A percentile compares a stretch with the other conserved stretches of the same genome.
These are phyloP conservation scores for Cinclus mexicanus DNA, from an alignment of 2,113 vertebrate genomes.

Conservation along the genomic window DNA sequence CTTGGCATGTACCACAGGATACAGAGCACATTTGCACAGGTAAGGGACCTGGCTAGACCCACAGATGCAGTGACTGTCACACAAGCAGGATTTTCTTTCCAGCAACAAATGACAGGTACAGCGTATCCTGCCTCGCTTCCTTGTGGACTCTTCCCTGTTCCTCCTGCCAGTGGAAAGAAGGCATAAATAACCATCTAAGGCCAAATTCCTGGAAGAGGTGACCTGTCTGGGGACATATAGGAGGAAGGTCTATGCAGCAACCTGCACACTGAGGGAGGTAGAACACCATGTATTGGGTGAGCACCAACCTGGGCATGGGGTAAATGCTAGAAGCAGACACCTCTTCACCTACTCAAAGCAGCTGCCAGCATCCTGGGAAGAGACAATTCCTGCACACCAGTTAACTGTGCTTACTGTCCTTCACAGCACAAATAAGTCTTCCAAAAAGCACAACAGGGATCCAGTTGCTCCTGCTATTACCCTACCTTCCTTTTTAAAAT, in stretches of 20 bases:
- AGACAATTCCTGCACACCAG: neutral
- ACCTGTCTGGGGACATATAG: neutral
- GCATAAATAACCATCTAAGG: neutral
- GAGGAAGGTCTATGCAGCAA: neutral
- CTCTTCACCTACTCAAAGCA: neutral
- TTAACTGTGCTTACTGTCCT: neutral
- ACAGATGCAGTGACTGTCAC: neutral
- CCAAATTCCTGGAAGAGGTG: neutral
- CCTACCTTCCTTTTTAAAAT: neutral
- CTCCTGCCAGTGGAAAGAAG: neutral
- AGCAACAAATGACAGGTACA: neutral
- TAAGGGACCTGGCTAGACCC: neutral
- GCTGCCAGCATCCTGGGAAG: neutral
- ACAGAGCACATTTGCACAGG: neutral
- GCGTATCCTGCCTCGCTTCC: neutral
- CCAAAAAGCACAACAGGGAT: fast-evolving
- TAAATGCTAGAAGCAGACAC: neutral
- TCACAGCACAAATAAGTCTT: neutral
- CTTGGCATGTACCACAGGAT: neutral
- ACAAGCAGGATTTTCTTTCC: neutral
- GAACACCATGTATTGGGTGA: neutral
- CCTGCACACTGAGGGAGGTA: neutral
- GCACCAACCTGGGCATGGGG: fast-evolving
- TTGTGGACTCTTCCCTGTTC: neutral
- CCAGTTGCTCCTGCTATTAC: neutral